A percentile compares a stretch with the other conserved stretches of the same genome.
Conservation (phyloP, 2,888 invertebrate genomes). For the Anaspis maculata region DNA sequence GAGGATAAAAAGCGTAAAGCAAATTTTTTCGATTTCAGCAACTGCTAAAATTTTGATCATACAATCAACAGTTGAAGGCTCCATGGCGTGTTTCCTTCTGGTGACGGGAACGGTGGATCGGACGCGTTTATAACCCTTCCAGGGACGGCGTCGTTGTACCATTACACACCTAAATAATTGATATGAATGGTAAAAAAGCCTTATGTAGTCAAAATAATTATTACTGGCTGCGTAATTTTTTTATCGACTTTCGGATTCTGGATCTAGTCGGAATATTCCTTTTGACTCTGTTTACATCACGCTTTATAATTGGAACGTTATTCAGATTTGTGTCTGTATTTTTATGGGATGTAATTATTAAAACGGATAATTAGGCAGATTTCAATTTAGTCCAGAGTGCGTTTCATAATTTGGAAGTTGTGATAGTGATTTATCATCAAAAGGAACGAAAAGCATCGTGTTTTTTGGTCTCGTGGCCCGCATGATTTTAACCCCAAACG, state of each 20-base stretch:
- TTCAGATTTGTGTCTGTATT: too few relatives aligned
- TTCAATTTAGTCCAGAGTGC: too few relatives aligned
- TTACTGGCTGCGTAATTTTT: too few relatives aligned
- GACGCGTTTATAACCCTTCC: neutral
- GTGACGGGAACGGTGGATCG: neutral
- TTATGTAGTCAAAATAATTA: neutral
- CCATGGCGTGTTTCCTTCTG: constrained; percentile 2
- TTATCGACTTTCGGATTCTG: neutral
- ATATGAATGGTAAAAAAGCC: neutral
- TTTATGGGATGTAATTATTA: too few relatives aligned
- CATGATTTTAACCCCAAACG: too few relatives aligned
- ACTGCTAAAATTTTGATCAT: neutral
- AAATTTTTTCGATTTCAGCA: neutral
- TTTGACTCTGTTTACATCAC: neutral
- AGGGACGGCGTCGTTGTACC: constrained; percentile 3
- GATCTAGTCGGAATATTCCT: neutral
- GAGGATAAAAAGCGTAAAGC: neutral
- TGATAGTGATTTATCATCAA: too few relatives aligned
- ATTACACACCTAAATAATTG: neutral
- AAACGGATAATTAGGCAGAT: too few relatives aligned
- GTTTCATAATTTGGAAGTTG: too few relatives aligned
- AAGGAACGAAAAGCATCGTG: too few relatives aligned
- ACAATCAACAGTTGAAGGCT: constrained; percentile 1
- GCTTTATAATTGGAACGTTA: too few relatives aligned
- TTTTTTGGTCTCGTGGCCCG: too few relatives aligned